Percentiles rank a stretch among this genome's conserved stretches.
Conservation (phyloP, 2,797 vertebrate genomes). For the Danio choprae region DNA sequence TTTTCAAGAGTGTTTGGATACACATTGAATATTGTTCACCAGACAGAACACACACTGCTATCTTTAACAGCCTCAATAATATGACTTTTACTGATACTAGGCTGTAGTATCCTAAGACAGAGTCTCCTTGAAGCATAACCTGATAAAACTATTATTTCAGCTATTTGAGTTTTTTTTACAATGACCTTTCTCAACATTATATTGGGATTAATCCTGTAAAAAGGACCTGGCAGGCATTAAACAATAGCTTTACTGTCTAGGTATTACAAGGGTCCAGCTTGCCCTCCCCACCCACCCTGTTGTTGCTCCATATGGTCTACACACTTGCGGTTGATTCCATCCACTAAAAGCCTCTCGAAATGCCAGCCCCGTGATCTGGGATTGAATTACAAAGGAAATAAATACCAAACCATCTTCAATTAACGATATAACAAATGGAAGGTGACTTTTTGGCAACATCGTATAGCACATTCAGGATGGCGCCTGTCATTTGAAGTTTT, state of each 20-base stretch:
- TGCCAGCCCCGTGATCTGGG: slow-evolving; percentile 53
- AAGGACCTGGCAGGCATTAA: slow-evolving; percentile 22
- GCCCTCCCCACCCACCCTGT: slow-evolving; percentile 20
- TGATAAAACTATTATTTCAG: slow-evolving; percentile 45
- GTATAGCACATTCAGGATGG: slow-evolving; percentile 5
- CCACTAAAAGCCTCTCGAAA: slow-evolving; percentile 43
- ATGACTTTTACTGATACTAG: background rate
- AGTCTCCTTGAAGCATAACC: slow-evolving; percentile 11
- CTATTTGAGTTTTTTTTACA: slow-evolving; percentile 61
- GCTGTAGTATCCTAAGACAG: background rate
- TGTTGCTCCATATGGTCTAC: slow-evolving; percentile 53
- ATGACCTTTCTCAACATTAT: slow-evolving; percentile 4
- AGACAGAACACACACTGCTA: slow-evolving; percentile 5
- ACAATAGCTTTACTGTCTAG: slow-evolving; percentile 66
- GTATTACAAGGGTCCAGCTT: slow-evolving; percentile 21
- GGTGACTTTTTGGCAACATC: background rate
- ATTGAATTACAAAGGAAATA: slow-evolving; percentile 63
- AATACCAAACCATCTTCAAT: slow-evolving; percentile 46
- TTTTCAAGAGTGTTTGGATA: background rate
- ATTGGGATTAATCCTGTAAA: slow-evolving; percentile 2
- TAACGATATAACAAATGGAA: slow-evolving; percentile 31
- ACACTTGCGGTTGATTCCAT: slow-evolving; percentile 40
- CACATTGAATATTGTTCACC: slow-evolving; percentile 29
- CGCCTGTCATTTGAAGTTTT: background rate
- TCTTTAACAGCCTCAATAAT: background rate